Evolutionary conservation across 92 coral and sea anemone species (phyloP).

Genomic region (Chrysogorgia sp.): DNA sequence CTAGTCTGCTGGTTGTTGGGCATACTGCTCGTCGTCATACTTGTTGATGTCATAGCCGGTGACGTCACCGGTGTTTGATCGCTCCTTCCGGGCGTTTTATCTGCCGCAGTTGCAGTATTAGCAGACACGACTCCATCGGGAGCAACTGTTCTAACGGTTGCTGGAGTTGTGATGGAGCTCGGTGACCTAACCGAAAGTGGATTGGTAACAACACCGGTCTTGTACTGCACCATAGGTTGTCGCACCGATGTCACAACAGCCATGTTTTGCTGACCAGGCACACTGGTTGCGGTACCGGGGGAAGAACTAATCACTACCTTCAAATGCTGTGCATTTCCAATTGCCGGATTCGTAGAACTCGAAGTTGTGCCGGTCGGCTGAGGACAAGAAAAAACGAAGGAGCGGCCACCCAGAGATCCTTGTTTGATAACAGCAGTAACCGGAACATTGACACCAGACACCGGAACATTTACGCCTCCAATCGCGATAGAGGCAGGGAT

Average conservation of each 20-base stretch:
- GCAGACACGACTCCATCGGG: neutral
- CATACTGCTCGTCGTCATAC: constrained; percentile 2
- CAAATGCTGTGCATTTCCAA: constrained; percentile 26
- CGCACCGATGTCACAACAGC: neutral
- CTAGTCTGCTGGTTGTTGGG: neutral
- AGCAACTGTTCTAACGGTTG: neutral
- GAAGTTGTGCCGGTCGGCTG: neutral
- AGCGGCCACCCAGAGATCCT: constrained; percentile 37
- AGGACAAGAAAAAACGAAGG: constrained; percentile 34
- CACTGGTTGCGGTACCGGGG: neutral
- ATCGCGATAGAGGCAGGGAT: constrained; percentile 1
- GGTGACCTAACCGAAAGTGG: neutral
- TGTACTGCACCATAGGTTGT: constrained; percentile 19
- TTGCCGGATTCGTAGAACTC: neutral
- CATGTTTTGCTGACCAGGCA: constrained; percentile 10
- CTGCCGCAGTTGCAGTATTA: neutral
- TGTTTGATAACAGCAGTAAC: constrained; percentile 45
- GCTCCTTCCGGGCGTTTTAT: neutral
- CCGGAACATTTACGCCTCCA: constrained; percentile 27
- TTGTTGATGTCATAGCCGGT: constrained; percentile 4
- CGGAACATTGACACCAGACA: constrained; percentile 43
- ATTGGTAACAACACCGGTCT: constrained; percentile 9
- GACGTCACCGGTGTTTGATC: neutral
- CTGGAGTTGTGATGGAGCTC: neutral
- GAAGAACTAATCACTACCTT: constrained; percentile 21